phyloP scores from a whole-genome alignment of 2,113 vertebrate species.

The Halichoerus grypus region DNA sequence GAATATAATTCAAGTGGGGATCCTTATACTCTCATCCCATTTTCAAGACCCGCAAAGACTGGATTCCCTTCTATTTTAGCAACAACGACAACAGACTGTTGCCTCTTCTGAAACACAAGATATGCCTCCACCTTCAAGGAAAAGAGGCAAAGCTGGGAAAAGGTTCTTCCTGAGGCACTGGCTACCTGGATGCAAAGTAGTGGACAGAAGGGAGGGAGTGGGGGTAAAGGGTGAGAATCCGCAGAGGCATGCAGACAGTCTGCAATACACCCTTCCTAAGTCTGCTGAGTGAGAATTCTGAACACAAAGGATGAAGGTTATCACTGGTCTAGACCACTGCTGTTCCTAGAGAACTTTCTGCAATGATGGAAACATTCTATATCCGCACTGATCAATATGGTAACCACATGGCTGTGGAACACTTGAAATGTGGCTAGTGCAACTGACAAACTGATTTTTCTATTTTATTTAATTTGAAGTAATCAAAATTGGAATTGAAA shows the following conservation, averaged over 20 bases:
- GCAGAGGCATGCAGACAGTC: background rate
- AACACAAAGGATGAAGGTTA: background rate
- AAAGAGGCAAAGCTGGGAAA: background rate
- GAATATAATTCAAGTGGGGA: background rate
- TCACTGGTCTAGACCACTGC: background rate
- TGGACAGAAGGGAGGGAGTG: background rate
- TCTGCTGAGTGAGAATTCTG: background rate
- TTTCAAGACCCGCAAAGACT: background rate
- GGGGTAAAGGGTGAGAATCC: background rate
- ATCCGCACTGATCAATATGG: background rate
- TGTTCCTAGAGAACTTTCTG: background rate
- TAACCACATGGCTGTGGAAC: background rate
- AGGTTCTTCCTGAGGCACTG: background rate
- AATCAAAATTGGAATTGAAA: background rate
- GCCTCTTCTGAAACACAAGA: constrained; percentile 5
- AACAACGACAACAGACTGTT: background rate
- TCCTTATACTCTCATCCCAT: background rate
- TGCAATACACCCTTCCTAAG: background rate
- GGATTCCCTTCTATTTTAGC: constrained; percentile 24
- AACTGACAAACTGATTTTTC: background rate
- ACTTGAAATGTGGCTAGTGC: background rate
- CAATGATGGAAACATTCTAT: background rate
- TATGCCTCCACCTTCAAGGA: background rate
- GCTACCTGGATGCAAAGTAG: background rate
- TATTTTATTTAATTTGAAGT: constrained; percentile 18